These are phyloP conservation scores for Thereva unica DNA, from an alignment of 2,888 invertebrate species.

Conservation along the genomic window DNA sequence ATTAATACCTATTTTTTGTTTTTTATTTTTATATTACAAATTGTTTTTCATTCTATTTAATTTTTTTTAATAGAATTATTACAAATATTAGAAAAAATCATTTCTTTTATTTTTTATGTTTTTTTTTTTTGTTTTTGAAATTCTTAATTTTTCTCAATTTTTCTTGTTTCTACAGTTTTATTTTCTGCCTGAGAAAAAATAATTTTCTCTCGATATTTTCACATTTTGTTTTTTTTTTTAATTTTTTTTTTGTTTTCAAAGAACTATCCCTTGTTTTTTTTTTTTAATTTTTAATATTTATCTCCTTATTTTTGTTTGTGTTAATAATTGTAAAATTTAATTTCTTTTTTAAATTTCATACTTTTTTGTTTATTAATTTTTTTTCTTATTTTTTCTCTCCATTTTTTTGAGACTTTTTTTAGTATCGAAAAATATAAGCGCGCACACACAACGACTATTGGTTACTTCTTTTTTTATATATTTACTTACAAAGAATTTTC, in stretches of 20 bases:
- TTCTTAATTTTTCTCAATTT: constrained; percentile 12
- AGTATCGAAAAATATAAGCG: constrained; percentile 42
- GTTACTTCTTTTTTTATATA: constrained; percentile 5
- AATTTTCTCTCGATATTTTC: constrained; percentile 3
- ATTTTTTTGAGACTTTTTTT: constrained; percentile 32
- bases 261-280: constrained; percentile 30
- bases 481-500: constrained; percentile 11
- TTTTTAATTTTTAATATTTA: constrained; percentile 4
- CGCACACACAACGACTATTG: constrained; percentile 42
- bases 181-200: constrained; percentile 19
- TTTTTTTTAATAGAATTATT: constrained; percentile 1
- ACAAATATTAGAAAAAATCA: constrained; percentile 32
- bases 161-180: constrained; percentile 19
- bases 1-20: not conserved
- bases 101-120: constrained; percentile 18
- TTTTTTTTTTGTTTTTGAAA: not conserved
- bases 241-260: constrained; percentile 23
- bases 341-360: constrained; percentile 4
- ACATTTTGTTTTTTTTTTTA: constrained; percentile 8
- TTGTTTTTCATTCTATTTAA: constrained; percentile 3
- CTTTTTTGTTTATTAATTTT: constrained; percentile 19
- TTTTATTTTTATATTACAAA: constrained; percentile 7
- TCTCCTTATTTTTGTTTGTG: constrained; percentile 9
- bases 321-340: not conserved
- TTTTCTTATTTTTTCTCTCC: constrained; percentile 22